These are phyloP conservation scores for Macropodus opercularis DNA, from an alignment of 2,797 vertebrate genomes.

Conservation along the genomic window DNA sequence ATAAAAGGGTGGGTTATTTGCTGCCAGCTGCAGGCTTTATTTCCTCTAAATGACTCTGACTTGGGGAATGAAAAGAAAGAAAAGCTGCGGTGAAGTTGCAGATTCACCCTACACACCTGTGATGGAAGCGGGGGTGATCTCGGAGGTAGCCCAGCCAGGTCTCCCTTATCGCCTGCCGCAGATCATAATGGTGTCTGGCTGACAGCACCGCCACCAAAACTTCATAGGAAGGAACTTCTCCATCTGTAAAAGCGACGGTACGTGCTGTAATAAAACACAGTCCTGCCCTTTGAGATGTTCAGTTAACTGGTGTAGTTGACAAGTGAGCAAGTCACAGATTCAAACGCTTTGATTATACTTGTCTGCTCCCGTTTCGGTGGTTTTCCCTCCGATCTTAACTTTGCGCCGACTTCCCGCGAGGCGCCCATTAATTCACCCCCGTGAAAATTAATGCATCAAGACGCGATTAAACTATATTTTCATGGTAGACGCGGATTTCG, in stretches of 20 bases:
- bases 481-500: neutral
- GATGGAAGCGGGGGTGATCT: constrained; percentile 83
- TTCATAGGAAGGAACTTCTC: constrained; percentile 76
- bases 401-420: constrained; percentile 1
- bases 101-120: constrained; percentile 81
- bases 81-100: constrained; percentile 23
- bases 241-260: constrained; percentile 56
- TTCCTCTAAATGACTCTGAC: constrained; percentile 30
- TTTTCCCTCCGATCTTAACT: constrained; percentile 12
- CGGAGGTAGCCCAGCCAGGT: constrained; percentile 92
- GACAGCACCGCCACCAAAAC: constrained; percentile 94
- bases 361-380: constrained; percentile 11
- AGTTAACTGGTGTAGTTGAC: too few species aligned
- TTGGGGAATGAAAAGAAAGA: neutral
- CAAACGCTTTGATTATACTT: too few species aligned
- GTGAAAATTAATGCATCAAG: constrained; percentile 21
- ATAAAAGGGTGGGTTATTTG: constrained; percentile 52
- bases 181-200: constrained; percentile 89
- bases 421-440: constrained; percentile 4
- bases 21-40: constrained; percentile 46
- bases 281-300: too few species aligned
- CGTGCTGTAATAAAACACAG: too few species aligned
- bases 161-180: constrained; percentile 89
- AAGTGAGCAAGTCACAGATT: too few species aligned
- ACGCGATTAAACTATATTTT: constrained; percentile 10